Evolutionary conservation across 2,113 vertebrate genomes (phyloP), one percentile per base, ranked within the genome.

Genomic region (Pogona vitticeps): DNA sequence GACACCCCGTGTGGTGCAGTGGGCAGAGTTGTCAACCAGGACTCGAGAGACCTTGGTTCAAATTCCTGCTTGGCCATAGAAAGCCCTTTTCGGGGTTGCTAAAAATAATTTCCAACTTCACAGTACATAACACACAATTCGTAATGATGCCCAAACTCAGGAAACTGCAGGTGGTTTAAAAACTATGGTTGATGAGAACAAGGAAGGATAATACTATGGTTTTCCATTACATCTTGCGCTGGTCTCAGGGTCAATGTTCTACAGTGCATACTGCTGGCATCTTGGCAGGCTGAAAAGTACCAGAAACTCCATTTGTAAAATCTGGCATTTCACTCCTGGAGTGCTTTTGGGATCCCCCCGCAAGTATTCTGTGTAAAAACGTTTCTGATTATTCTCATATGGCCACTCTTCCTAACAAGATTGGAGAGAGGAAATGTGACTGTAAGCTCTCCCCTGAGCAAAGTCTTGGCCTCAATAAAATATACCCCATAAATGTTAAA

Each of bases 381-480:
- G 63, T 28, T 38, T 65, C 90, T 83, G 88, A 90, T 90, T 93
- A 59, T 90, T 82, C 95, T 91, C 93, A 1, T 3, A 88, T 91
- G 93, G 68, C 91, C 91, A 90, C 90, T 95, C 91, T 91, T 86
- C 65, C 84, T 93, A 94, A 93, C 89, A 15, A 92, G 92, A 82
- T 91, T 86, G 80, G 4, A 13, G 92, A 90, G 82, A 86, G 86
- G 86, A 92, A 87, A 21, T 71, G 93, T 88, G 76, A 36, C 91
- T 1, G 0, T 94, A 92, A 95, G 94, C 95, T 89, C 92, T 86
- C 95, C 94, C 95, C 0, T 0, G 93, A 93, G 95, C 92, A 93
- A 95, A 96, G 93, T 88, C 94, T 92, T 94, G 94, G 93, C 92
- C 96, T 97, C 95, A 94, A 96, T 97, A 96, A 96, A 96, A 95